Base-by-base conservation (phyloP, 2,888 invertebrate species). In the Lasioglossum pauxillum region DNA sequence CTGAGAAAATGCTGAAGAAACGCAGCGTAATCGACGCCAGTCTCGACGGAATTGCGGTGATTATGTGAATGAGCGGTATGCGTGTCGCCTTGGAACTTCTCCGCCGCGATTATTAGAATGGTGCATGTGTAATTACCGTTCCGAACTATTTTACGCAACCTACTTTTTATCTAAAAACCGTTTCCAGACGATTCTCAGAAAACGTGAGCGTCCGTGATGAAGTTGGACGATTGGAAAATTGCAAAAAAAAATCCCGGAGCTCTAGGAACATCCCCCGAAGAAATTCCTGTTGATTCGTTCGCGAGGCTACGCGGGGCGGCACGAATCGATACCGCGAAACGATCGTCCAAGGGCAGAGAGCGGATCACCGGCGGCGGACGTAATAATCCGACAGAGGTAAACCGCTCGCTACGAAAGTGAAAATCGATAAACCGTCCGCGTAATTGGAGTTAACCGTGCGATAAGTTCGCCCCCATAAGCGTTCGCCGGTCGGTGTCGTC, bases 351-450 rank as follows among this genome's bases (percentile, higher is more conserved):
- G 44, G 75, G 7, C 75, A 23, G n/a, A 31, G 53, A 57, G 53
- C 38, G n/a, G 75, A 67, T 31, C 35, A 35, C 35, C 67, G 35
- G 46, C 35, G 16, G 8, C 35, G 8, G 16, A 60, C 76, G 46
- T n/a, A 46, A 49, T 31, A 67, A 57, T 31, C 49, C 27, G 64
- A 46, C 67, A 23, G 5, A 46, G 44, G n/a, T 23, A 35, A 67
- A 46, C 67, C 16, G 27, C 27, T 77, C 60, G 27, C 44, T 64
- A 2, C 60, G 76, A 77, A 67, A 67, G 23, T 67, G 67, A 67
- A 67, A 77, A 67, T 77, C 76, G 23, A 77, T 77, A n/a, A 67
- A 35, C 76, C 64, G 46, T 23, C 44, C 44, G 23, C 12, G 67
- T 67, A 76, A 76, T 67, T 67, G 35, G 31, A 31, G 35, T 77